These are phyloP conservation scores for Anthrax anthrax DNA, from an alignment of 2,888 invertebrate genomes.

Conservation along the genomic window DNA sequence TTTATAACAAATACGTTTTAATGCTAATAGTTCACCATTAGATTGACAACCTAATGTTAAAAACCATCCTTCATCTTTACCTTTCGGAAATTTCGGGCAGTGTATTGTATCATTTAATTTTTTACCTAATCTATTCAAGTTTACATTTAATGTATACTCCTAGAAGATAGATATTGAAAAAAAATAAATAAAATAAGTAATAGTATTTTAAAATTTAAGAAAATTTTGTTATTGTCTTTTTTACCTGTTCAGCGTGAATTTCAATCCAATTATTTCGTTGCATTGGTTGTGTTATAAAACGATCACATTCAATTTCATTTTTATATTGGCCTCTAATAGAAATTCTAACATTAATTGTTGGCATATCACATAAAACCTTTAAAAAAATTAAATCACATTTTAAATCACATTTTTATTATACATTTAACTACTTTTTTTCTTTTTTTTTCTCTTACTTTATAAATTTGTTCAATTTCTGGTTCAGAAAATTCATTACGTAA, in stretches of 20 bases:
- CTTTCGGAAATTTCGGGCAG: constrained; percentile 77
- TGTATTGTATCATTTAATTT: constrained; percentile 52
- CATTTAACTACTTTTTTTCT: background rate
- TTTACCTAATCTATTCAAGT: constrained; percentile 39
- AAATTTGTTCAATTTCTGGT: constrained; percentile 52
- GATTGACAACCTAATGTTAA: constrained; percentile 63
- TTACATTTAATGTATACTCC: constrained; percentile 55
- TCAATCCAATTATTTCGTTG: constrained; percentile 40
- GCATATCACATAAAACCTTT: constrained; percentile 47
- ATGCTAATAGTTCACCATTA: constrained; percentile 57
- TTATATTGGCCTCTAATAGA: constrained; percentile 41
- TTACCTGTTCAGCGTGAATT: constrained; percentile 49
- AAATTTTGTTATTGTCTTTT: background rate
- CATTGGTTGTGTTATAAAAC: constrained; percentile 28
- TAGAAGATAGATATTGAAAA: constrained; percentile 15
- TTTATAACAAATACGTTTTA: constrained; percentile 56
- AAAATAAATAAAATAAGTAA: constrained; percentile 1
- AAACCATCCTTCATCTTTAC: constrained; percentile 95
- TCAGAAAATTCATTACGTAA: constrained; percentile 51
- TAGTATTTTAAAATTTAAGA: background rate
- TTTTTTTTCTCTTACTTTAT: constrained; percentile 36
- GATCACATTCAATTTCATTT: constrained; percentile 18
- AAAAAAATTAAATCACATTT: background rate
- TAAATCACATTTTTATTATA: background rate
- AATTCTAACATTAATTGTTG: constrained; percentile 45